Evolutionary conservation across 2,888 invertebrate species (phyloP), one percentile per base, ranked within the genome.

Genomic region (Lutraria lutraria): DNA sequence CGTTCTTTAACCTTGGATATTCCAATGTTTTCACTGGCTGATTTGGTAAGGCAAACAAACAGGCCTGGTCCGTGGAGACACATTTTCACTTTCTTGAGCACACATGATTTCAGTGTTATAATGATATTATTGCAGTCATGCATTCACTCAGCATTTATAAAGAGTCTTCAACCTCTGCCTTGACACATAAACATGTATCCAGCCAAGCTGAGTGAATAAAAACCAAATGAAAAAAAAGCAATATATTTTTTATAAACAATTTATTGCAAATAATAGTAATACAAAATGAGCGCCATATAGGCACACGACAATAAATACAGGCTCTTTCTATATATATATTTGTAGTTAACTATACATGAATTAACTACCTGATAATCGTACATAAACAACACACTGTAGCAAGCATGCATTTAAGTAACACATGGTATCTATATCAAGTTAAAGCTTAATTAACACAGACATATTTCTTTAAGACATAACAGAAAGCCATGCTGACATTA

Each of bases 221-320:
- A 68, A 13, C n/a, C 25, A 68, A 68, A 68, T 68, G 25, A 68
- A 68, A 68, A 68, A 2, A 3, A 56, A 16, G 1, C 3, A 56
- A 56, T 8, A 15, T 2, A 12, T 31, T 60, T 87, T 68, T 91
- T 76, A 89, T 88, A 90, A 91, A 91, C 89, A 88, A 90, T 92
- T 92, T 90, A 92, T 92, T 92, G 92, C 90, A 92, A 90, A 90
- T 91, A 90, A 89, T 90, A 84, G 87, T 87, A 63, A 86, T 90
- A 87, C 87, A 91, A 88, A 91, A 89, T 89, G 86, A 81, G 88
- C 84, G 88, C 86, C 89, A 72, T 25, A 13, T 25, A 81, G 86
- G 81, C 88, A 88, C 68, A 85, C 81, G 79, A 89, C 91, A 91
- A 91, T 91, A 89, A 91, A 91, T 91, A 89, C 87, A 91, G 72